A percentile compares a stretch with the other conserved stretches of the same genome.
These are phyloP conservation scores for Charina bottae DNA, from an alignment of 2,113 vertebrate genomes.

Conservation along the genomic window DNA sequence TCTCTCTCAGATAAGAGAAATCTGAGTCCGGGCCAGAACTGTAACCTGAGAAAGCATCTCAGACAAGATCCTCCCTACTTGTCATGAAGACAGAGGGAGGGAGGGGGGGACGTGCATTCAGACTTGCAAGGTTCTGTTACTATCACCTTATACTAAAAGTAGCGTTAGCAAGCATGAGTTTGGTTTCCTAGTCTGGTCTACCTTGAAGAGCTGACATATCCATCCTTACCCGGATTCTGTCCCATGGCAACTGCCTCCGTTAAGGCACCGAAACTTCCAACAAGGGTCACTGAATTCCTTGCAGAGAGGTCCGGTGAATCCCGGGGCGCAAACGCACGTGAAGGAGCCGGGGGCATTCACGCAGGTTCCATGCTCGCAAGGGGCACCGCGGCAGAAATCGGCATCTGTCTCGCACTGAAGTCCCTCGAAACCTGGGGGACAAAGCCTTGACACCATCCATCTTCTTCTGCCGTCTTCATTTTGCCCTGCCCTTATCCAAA, in stretches of 20 bases:
- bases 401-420: constrained; percentile 53
- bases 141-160: neutral
- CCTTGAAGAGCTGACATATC: neutral
- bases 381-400: constrained; percentile 58
- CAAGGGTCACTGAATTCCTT: constrained; percentile 42
- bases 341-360: constrained; percentile 59
- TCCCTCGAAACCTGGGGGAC: constrained; percentile 63
- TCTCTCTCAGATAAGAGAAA: too few relatives aligned
- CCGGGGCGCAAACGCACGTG: constrained; percentile 60
- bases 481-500: neutral
- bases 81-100: neutral
- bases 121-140: neutral
- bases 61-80: neutral
- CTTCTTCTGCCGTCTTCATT: neutral
- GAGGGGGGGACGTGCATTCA: neutral
- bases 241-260: constrained; percentile 40
- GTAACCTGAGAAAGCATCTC: too few relatives aligned
- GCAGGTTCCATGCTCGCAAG: constrained; percentile 62
- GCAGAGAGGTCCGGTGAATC: constrained; percentile 60
- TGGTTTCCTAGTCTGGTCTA: neutral
- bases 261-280: constrained; percentile 35
- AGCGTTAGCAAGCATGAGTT: neutral
- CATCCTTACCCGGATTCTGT: neutral
- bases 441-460: neutral
- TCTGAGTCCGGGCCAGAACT: too few relatives aligned